These are phyloP conservation scores for Pediacus dermestoides DNA, from an alignment of 2,888 invertebrate species.

Conservation along the genomic window DNA sequence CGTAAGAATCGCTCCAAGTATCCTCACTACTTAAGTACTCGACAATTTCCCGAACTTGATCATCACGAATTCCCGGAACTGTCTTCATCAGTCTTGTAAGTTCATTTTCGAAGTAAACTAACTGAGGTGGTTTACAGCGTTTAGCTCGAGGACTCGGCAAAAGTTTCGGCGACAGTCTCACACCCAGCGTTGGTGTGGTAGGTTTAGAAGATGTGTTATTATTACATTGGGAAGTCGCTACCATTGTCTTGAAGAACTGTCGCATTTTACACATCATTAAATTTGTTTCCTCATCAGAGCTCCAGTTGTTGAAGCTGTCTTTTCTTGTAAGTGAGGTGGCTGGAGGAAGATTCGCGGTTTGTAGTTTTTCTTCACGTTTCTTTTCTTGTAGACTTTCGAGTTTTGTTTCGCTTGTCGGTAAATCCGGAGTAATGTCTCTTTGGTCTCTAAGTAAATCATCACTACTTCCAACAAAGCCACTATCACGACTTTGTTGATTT, in stretches of 20 bases:
- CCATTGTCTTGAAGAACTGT: conserved; percentile 87
- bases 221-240: conserved; percentile 58
- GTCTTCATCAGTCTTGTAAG: conserved; percentile 88
- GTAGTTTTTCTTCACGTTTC: conserved; percentile 50
- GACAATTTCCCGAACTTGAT: conserved; percentile 87
- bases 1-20: conserved; percentile 91
- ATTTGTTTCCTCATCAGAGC: conserved; percentile 90
- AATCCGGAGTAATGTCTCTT: conserved; percentile 49
- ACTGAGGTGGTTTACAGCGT: conserved; percentile 76
- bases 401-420: conserved; percentile 51
- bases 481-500: conserved; percentile 81
- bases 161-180: conserved; percentile 45
- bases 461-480: conserved; percentile 85
- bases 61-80: conserved; percentile 85
- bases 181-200: conserved; percentile 47
- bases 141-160: conserved; percentile 59
- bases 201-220: conserved; percentile 56
- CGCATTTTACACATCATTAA: conserved; percentile 94
- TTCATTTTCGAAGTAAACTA: conserved; percentile 87
- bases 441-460: conserved; percentile 75
- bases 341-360: conserved; percentile 48
- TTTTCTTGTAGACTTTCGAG: conserved; percentile 53
- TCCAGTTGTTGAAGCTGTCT: conserved; percentile 92
- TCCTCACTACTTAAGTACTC: conserved; percentile 90
- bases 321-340: conserved; percentile 69